Conservation (phyloP, 2,888 invertebrate genomes). For the Oscheius onirici region DNA sequence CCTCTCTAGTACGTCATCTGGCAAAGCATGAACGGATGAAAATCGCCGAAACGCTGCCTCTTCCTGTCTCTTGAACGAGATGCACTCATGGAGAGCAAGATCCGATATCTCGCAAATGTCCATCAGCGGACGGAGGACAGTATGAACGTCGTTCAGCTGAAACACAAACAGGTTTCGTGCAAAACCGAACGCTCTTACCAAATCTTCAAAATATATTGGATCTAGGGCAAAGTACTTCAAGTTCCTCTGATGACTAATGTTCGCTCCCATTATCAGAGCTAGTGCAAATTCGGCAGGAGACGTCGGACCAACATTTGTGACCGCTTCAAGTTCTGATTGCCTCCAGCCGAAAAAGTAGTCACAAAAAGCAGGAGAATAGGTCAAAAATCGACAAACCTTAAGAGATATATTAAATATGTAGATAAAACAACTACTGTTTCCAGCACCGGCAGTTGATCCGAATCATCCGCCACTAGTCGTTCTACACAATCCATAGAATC, state of each 20-base stretch:
- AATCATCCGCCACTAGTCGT: slow-evolving; percentile 34
- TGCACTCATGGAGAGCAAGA: slow-evolving; percentile 48
- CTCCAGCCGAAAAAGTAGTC: slow-evolving; percentile 38
- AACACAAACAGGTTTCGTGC: slow-evolving; percentile 9
- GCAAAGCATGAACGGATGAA: slow-evolving; percentile 36
- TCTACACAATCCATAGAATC: slow-evolving; percentile 36
- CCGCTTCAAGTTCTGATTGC: slow-evolving; percentile 39
- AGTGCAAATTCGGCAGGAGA: slow-evolving; percentile 43
- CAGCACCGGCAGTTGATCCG: slow-evolving; percentile 33
- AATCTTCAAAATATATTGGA: slow-evolving; percentile 39
- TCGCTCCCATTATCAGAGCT: slow-evolving; percentile 40
- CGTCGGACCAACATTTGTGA: slow-evolving; percentile 34
- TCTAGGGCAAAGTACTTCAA: slow-evolving; percentile 40
- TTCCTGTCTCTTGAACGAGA: slow-evolving; percentile 46
- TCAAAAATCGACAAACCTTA: slow-evolving; percentile 33
- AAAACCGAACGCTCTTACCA: slow-evolving; percentile 32
- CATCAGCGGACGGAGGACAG: slow-evolving; percentile 39
- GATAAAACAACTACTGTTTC: slow-evolving; percentile 4
- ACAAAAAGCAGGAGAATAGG: slow-evolving; percentile 3
- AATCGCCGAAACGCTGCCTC: slow-evolving; percentile 34
- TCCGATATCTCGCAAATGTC: slow-evolving; percentile 47
- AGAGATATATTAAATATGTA: neutral
- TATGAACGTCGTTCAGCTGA: slow-evolving; percentile 46
- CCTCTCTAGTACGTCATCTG: slow-evolving; percentile 31
- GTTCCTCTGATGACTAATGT: slow-evolving; percentile 37